Evolutionary conservation across 2,113 vertebrate genomes (phyloP).

Genomic region (Penelope pileata): DNA sequence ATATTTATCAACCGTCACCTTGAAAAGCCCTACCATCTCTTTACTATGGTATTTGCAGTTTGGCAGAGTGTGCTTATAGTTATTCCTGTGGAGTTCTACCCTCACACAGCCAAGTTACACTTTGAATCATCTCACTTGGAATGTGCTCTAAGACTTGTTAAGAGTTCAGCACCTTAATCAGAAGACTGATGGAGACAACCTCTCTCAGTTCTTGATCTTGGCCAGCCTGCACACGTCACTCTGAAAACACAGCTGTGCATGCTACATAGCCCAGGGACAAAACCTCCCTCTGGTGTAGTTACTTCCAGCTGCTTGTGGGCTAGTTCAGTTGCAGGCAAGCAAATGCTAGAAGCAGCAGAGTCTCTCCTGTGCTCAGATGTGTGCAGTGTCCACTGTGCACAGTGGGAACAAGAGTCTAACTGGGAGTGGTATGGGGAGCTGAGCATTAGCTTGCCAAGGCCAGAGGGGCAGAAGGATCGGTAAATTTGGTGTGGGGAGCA

Average conservation of each 20-base stretch:
- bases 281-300: not conserved
- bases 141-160: not conserved
- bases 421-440: rapidly evolving
- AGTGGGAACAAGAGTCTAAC: not conserved
- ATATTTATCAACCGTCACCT: not conserved
- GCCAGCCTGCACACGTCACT: not conserved
- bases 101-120: not conserved
- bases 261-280: not conserved
- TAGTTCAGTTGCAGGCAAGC: not conserved
- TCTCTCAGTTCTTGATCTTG: not conserved
- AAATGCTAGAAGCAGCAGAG: not conserved
- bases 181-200: not conserved
- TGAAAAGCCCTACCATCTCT: not conserved
- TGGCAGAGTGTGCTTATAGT: not conserved
- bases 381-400: no score
- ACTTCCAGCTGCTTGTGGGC: not conserved
- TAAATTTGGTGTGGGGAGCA: rapidly evolving
- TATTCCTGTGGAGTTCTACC: not conserved
- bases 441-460: rapidly evolving
- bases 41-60: not conserved
- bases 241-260: not conserved
- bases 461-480: not conserved
- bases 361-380: not conserved
- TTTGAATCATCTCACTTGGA: not conserved
- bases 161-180: not conserved